Conservation (phyloP, 2,888 invertebrate genomes). For the Agrotis puta region DNA sequence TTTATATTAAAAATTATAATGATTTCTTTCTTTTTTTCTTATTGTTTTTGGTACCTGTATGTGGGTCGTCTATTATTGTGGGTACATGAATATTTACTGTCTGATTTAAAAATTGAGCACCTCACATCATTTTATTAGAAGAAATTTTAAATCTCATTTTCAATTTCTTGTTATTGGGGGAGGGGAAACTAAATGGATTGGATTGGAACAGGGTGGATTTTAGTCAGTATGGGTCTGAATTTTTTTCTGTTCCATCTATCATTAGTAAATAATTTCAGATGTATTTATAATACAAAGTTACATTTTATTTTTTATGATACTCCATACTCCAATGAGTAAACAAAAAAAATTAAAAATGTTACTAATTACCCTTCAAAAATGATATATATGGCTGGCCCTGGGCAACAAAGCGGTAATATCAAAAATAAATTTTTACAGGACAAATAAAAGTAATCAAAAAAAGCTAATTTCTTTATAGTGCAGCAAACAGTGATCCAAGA, state of each 20-base stretch:
- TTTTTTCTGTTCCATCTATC: not conserved
- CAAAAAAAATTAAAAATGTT: not conserved
- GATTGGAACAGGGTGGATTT: no score
- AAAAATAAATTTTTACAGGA: no score
- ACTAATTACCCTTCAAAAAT: constrained; percentile 14
- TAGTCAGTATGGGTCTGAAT: no score
- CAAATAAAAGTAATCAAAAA: no score
- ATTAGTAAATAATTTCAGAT: not conserved
- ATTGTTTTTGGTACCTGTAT: not conserved
- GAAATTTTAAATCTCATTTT: no score
- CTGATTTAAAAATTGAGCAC: no score
- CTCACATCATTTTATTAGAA: not conserved
- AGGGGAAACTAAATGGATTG: no score
- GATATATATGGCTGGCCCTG: not conserved
- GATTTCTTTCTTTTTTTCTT: not conserved
- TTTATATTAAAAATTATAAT: not conserved
- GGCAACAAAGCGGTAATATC: no score
- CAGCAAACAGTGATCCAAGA: no score
- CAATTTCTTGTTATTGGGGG: no score
- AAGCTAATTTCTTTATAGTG: no score
- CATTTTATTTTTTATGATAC: not conserved
- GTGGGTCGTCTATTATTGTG: not conserved
- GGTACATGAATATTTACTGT: not conserved
- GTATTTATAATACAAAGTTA: not conserved
- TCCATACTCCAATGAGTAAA: not conserved